phyloP scores from a whole-genome alignment of 23 tunicate genomes.

The Phallusia fumigata region DNA sequence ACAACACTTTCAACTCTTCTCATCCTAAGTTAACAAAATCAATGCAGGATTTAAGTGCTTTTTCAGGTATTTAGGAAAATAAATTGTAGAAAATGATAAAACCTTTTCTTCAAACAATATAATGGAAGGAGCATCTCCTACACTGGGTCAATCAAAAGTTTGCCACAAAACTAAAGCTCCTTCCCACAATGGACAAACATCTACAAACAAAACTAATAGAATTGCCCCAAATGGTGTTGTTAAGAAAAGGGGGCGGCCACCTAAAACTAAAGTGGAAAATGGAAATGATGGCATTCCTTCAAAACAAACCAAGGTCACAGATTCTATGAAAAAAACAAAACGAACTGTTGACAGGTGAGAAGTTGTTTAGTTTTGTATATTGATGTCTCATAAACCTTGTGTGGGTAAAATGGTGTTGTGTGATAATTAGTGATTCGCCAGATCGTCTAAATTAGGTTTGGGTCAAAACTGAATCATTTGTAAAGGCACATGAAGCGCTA shows the following conservation, averaged over 20 bases:
- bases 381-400: too few relatives aligned
- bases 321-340: slow-evolving; percentile 73
- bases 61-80: too few relatives aligned
- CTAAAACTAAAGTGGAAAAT: slow-evolving; percentile 58
- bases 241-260: slow-evolving; percentile 72
- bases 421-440: too few relatives aligned
- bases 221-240: slow-evolving; percentile 32
- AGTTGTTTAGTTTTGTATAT: background rate
- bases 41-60: too few relatives aligned
- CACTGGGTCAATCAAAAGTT: background rate
- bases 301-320: slow-evolving; percentile 79
- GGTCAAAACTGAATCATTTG: too few relatives aligned
- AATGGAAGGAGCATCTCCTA: background rate
- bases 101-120: too few relatives aligned
- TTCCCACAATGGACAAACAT: background rate
- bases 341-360: slow-evolving; percentile 59
- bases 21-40: too few relatives aligned
- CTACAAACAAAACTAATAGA: background rate
- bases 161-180: background rate
- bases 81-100: too few relatives aligned
- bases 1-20: too few relatives aligned
- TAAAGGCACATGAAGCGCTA: too few relatives aligned
- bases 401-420: too few relatives aligned
- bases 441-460: too few relatives aligned
- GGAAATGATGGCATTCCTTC: slow-evolving; percentile 27